phyloP scores from a whole-genome alignment of 2,797 vertebrate genomes.

The Syngnathus acus region DNA sequence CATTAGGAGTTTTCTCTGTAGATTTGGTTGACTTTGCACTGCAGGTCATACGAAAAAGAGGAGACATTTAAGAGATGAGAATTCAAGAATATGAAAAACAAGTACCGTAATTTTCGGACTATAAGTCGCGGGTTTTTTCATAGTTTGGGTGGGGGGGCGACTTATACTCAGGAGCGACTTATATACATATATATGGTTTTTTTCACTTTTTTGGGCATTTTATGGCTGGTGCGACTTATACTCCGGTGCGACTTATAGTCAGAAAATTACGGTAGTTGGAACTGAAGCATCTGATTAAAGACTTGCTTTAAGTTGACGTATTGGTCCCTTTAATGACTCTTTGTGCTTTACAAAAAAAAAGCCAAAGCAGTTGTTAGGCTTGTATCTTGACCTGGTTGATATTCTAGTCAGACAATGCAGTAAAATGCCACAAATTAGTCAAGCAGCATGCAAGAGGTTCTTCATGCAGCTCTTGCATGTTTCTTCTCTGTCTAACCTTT shows the following conservation, averaged over 20 bases:
- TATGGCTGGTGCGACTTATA: no score
- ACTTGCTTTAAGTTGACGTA: not conserved
- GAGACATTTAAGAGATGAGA: constrained; percentile 3
- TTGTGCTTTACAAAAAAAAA: not conserved
- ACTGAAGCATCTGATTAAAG: no score
- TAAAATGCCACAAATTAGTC: constrained; percentile 3
- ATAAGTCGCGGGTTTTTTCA: no score
- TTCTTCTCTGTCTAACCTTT: constrained; percentile 37
- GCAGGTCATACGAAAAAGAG: constrained; percentile 2
- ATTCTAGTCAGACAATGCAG: constrained; percentile 14
- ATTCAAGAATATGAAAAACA: not conserved
- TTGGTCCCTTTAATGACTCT: not conserved
- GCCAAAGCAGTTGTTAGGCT: not conserved
- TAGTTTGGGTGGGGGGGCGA: no score
- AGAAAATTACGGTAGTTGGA: no score
- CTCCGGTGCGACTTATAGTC: no score
- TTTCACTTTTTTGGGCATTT: no score
- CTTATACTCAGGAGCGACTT: no score
- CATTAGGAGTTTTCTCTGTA: constrained; percentile 25
- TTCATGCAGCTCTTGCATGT: constrained; percentile 12
- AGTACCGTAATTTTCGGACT: no score
- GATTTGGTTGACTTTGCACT: constrained; percentile 50
- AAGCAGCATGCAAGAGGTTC: constrained; percentile 21
- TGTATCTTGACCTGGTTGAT: constrained; percentile 5
- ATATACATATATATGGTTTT: no score